Conservation (phyloP, 2,888 invertebrate species). For the Macrophya alboannulata region DNA sequence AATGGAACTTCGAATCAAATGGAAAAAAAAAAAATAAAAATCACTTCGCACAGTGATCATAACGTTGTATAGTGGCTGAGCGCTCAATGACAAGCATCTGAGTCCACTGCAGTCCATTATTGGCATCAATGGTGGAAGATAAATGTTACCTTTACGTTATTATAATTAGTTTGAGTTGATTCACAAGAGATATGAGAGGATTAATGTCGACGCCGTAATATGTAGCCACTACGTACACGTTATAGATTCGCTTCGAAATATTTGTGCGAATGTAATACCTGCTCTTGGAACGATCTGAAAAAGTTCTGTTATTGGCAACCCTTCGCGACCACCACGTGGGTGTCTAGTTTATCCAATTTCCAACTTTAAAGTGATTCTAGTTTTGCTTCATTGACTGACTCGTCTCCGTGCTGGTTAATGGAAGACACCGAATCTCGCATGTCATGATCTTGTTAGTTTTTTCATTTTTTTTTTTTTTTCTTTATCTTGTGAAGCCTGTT, state of each 20-base stretch:
- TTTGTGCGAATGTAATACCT: neutral
- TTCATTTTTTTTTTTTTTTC: neutral
- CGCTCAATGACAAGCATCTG: conserved; percentile 17
- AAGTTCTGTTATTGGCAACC: neutral
- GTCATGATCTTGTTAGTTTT: neutral
- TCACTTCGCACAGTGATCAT: conserved; percentile 18
- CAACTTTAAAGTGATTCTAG: neutral
- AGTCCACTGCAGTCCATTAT: conserved; percentile 14
- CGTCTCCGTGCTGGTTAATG: neutral
- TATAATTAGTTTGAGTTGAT: neutral
- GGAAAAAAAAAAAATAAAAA: neutral
- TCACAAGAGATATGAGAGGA: neutral
- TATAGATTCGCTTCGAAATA: neutral
- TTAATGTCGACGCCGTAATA: neutral
- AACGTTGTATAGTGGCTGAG: conserved; percentile 1
- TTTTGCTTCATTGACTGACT: neutral
- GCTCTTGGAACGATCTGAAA: neutral
- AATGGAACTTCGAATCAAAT: conserved; percentile 28
- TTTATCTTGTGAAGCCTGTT: neutral
- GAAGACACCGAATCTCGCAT: neutral
- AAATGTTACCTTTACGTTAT: neutral
- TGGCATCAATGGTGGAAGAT: neutral
- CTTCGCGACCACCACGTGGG: too few relatives aligned
- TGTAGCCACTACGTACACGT: neutral
- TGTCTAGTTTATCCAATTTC: neutral